Percentiles rank a stretch among this genome's conserved stretches.
Conservation (phyloP, 2,888 invertebrate genomes). For the Lepidonotus clava region DNA sequence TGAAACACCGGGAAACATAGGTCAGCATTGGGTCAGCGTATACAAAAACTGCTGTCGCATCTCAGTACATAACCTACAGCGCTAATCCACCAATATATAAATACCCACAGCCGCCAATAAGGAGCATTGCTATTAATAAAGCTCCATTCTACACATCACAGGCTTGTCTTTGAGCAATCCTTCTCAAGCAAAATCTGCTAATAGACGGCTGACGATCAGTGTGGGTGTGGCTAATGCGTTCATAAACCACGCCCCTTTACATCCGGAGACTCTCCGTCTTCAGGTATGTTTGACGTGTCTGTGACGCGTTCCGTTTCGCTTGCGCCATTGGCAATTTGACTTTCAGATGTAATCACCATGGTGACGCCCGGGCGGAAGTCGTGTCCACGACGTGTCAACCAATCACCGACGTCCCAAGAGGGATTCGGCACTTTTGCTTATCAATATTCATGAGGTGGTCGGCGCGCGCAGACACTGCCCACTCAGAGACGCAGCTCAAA, state of each 20-base stretch:
- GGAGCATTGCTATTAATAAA: too few species aligned
- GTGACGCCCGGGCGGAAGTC: constrained; percentile 36
- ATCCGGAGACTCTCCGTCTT: background rate
- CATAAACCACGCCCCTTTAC: background rate
- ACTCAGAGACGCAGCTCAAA: constrained; percentile 31
- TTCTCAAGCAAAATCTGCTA: too few species aligned
- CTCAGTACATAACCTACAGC: too few species aligned
- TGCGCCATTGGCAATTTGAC: constrained; percentile 40
- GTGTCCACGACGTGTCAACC: constrained; percentile 42
- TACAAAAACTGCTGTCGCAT: too few species aligned
- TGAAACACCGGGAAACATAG: too few species aligned
- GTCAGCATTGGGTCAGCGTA: too few species aligned
- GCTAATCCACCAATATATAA: too few species aligned
- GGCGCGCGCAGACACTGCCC: background rate
- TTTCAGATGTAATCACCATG: constrained; percentile 52
- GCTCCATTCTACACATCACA: too few species aligned
- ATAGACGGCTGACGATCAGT: too few species aligned
- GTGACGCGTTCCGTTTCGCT: constrained; percentile 15
- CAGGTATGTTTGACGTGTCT: constrained; percentile 26
- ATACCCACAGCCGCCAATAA: too few species aligned
- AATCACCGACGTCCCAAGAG: constrained; percentile 24
- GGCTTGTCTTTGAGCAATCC: too few species aligned
- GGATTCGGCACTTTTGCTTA: background rate
- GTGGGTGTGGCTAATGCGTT: background rate
- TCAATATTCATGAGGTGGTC: constrained; percentile 30